Base-by-base conservation (phyloP, 2,113 vertebrate genomes). In the Trogon melanurus region DNA sequence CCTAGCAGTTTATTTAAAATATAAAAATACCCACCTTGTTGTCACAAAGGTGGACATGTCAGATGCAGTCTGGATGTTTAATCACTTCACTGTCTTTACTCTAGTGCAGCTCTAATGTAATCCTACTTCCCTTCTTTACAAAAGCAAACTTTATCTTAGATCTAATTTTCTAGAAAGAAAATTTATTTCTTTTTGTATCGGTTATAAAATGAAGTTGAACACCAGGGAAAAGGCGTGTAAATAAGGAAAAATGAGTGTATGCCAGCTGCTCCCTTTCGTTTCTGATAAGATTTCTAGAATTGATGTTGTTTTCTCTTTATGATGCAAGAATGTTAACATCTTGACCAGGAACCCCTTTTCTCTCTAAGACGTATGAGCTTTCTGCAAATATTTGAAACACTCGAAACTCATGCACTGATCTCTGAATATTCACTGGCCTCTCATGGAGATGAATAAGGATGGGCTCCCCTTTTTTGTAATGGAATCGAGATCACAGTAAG, bases 191-290 rank as follows among this genome's bases (percentile, higher is more conserved):
- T 91, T 94, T 93, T 85, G 73, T 96, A 93, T 92, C 3, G 0
- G 32, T 92, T 95, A 70, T 91, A 96, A 96, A 94, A 93, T 94
- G 76, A 95, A 95, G 72, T 88, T 88, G 90, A 95, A 89, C 73
- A 30, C 88, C 79, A 38, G 82, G 86, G 90, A 84, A 94, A 86
- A 75, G 38, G 29, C 61, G 65, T 85, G 83, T 94, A 95, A 97
- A 93, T 91, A 94, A 89, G 93, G 73, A 91, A 93, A 93, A 96
- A 94, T 73, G 61, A 95, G 82, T 92, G 83, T 58, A 66, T 95
- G 73, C 92, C 95, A 96, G 91, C 95, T 96, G 93, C 70, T 97
- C 73, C 80, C 85, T 96, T 94, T 94, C 91, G 44, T 91, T 92
- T 91, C 84, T 95, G 70, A 87, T 95, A 91, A 88, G 65, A 79